These are phyloP conservation scores for Pseudomyrmex flavicornis DNA, from an alignment of 1,140 invertebrate species.

Conservation along the genomic window DNA sequence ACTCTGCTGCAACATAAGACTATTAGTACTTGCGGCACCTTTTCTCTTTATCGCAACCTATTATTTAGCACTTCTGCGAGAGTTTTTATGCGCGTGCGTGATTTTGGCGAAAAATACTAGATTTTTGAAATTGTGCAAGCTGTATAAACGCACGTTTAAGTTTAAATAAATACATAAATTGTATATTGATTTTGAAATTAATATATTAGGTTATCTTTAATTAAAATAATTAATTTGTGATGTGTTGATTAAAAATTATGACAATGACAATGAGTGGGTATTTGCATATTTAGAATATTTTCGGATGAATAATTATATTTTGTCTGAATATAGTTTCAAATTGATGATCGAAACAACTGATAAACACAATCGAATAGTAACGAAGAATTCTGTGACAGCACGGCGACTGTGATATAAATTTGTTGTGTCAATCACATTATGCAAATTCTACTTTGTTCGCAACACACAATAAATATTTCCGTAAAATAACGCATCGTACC, in stretches of 20 bases:
- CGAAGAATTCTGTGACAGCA: background rate
- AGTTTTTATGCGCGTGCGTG: no score
- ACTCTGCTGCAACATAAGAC: background rate
- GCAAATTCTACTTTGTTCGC: background rate
- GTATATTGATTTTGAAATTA: background rate
- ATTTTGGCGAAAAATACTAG: background rate
- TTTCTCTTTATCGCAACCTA: background rate
- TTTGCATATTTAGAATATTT: no score
- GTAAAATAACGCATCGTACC: conserved; percentile 12
- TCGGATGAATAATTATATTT: background rate
- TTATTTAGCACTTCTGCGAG: background rate
- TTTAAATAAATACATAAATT: background rate
- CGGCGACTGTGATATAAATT: conserved; percentile 33
- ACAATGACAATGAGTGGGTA: background rate
- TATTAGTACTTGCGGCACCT: conserved; percentile 27
- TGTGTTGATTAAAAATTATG: background rate
- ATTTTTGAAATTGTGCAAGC: background rate
- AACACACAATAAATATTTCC: background rate
- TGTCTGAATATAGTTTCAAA: conserved; percentile 14
- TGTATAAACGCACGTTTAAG: no score
- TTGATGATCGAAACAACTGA: conserved; percentile 57
- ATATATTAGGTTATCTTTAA: background rate
- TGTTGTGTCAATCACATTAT: conserved; percentile 8
- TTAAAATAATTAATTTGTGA: conserved; percentile 3
- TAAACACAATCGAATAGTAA: background rate